Evolutionary conservation across 1,140 invertebrate genomes (phyloP), one percentile per base, ranked within the genome.

Genomic region (Himalopsyche phryganea): DNA sequence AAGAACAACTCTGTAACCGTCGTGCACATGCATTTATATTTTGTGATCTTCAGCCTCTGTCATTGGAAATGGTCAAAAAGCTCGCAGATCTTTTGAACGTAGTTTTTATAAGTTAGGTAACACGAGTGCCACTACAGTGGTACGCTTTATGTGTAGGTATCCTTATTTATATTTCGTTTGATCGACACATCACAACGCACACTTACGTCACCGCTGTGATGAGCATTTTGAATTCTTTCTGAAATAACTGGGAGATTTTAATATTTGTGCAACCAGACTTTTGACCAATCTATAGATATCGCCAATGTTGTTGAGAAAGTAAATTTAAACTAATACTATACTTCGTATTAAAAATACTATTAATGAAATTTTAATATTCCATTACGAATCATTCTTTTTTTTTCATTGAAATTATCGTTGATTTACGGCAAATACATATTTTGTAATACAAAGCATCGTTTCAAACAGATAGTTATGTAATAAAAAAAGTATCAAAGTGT

Each of bases 211-310:
- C 9, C 23, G 4, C 23, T 28, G 9, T 5, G 9, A 28, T 28
- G 4, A 3, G 23, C 23, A 28, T 28, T 28, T 9, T 28, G 19
- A 42, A 17, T 53, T 53, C 3, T n/a, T 40, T 15, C 15, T 40
- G 38, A 32, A 35, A 51, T 28, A 47, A 19, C 49, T 49, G 36
- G 52, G 49, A 50, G 41, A 55, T 63, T 55, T 58, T 58, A 58
- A 58, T 63, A 61, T 65, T 65, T 65, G 55, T 61, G 55, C 63
- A 61, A 65, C 58, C 54, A 42, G 42, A 48, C 51, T 60, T 58
- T 51, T 50, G 54, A 58, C 63, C 50, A 61, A 61, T 63, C 36
- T 58, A 23, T 52, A 44, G 57, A 48, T 56, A 61, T 57, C 46
- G 38, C 55, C 36, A 46, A 58, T 55, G 49, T 61, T 60, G 48